Percentiles rank a stretch among this genome's conserved stretches.
These are phyloP conservation scores for Papilio gigon DNA, from an alignment of 2,888 invertebrate genomes.

Conservation along the genomic window DNA sequence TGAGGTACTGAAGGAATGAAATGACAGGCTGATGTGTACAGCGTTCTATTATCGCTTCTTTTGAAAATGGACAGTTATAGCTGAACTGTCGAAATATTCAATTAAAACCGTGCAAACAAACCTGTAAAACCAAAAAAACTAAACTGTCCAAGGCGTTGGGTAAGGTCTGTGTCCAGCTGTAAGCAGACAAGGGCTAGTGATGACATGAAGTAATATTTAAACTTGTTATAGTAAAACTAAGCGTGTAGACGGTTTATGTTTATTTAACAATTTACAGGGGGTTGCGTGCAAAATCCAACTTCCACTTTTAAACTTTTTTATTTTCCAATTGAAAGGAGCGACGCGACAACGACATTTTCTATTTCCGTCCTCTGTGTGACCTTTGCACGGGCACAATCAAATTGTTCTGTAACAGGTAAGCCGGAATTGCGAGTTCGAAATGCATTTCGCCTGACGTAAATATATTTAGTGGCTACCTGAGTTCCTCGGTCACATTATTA, in stretches of 20 bases:
- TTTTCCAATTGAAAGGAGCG: slow-evolving; percentile 42
- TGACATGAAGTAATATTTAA: too few relatives aligned
- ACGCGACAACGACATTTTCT: slow-evolving; percentile 53
- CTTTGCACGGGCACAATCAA: slow-evolving; percentile 33
- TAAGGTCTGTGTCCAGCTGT: too few relatives aligned
- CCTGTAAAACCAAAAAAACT: too few relatives aligned
- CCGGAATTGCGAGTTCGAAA: slow-evolving; percentile 21
- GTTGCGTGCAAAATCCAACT: background rate
- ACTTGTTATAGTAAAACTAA: too few relatives aligned
- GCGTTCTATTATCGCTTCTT: background rate
- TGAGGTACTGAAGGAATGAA: slow-evolving; percentile 46
- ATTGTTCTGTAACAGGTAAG: slow-evolving; percentile 27
- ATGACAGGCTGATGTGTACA: slow-evolving; percentile 45
- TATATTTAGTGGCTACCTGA: slow-evolving; percentile 1
- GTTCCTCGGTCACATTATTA: background rate
- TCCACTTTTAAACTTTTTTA: background rate
- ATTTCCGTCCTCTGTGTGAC: slow-evolving; percentile 47
- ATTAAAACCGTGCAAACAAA: too few relatives aligned
- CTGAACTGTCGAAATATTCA: too few relatives aligned
- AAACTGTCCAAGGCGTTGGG: too few relatives aligned
- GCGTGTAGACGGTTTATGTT: too few relatives aligned
- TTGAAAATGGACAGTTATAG: background rate
- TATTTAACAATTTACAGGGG: background rate
- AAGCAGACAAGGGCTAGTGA: too few relatives aligned
- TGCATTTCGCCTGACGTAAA: slow-evolving; percentile 24